Conservation (phyloP, 2,797 vertebrate genomes). For the Platalea minor region DNA sequence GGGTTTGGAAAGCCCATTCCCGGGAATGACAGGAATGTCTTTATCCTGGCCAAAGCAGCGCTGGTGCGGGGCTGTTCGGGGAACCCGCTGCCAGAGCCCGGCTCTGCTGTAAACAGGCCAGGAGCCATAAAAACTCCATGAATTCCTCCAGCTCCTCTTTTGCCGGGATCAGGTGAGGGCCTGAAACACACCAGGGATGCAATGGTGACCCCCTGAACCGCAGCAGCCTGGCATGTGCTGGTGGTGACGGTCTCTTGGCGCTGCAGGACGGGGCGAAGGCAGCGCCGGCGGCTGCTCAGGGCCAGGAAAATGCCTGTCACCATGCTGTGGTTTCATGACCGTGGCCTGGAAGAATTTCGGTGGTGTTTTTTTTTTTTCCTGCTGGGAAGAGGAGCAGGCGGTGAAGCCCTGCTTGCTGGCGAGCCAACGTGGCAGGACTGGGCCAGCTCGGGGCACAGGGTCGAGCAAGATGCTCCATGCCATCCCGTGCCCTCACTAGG, state of each 20-base stretch:
- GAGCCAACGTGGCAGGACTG: slow-evolving; percentile 41
- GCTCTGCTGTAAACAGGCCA: background rate
- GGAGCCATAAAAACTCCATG: background rate
- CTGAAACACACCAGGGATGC: background rate
- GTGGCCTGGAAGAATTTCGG: slow-evolving; percentile 23
- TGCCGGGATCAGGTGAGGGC: background rate
- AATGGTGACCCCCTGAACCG: fast-evolving
- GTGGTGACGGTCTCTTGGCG: fast-evolving
- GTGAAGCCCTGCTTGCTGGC: background rate
- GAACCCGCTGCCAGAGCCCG: slow-evolving; percentile 2
- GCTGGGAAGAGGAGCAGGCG: background rate
- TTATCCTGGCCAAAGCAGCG: slow-evolving; percentile 36
- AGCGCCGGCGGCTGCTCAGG: fast-evolving
- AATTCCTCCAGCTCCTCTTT: background rate
- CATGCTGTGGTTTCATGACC: background rate
- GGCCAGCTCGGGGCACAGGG: background rate
- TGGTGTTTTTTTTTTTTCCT: background rate
- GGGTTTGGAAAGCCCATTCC: slow-evolving; percentile 27
- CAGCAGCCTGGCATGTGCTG: fast-evolving
- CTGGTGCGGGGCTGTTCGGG: background rate
- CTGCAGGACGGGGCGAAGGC: background rate
- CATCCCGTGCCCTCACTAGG: background rate
- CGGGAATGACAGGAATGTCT: slow-evolving; percentile 64
- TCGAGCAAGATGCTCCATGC: background rate
- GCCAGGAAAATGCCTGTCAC: slow-evolving; percentile 53